Evolutionary conservation across 2,797 vertebrate genomes (phyloP), one percentile per base, ranked within the genome.

Genomic region (Myotis vivesi): DNA sequence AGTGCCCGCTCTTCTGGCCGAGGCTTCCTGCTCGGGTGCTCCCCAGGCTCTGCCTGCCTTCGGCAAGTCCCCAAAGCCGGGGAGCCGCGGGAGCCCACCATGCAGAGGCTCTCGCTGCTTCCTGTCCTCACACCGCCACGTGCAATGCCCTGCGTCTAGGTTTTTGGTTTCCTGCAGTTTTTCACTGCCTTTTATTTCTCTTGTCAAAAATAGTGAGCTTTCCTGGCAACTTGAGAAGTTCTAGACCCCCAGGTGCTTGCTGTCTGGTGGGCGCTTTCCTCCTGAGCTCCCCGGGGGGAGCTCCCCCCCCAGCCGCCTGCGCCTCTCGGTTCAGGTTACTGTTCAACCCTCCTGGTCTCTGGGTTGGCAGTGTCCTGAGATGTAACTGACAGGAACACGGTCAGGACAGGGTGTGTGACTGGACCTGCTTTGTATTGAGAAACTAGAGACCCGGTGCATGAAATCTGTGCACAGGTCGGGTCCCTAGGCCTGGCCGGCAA

Each of bases 161-260:
- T 33, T 53, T 86, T 80, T 38, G 36, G 87, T 92, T 87, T 62
- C 66, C 36, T 72, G 75, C 28, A 15, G 69, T 57, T 66, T 82
- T 22, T 95, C 62, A 12, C 28, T 36, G n/a, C 17, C 15, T 66
- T 57, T 71, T 77, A 91, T 57, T 82, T 38, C 83, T 91, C 68
- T 84, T 68, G 16, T 89, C 66, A 89, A 53, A 96, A 76, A 8
- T n/a, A 75, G 41, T 59, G 15, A 17, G 11, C 33, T 85, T 88
- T 90, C 12, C 12, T 75, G 19, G 3, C 87, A 25, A 59, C 7
- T 22, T 83, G n/a, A 22, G 36, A 72, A 46, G 80, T 44, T 57
- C 30, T 6, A 41, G 66, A 64, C 36, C 71, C 59, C 71, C 6
- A 22, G 20, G 20, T 44, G 12, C 15, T 11, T 79, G 36, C 55